Evolutionary conservation across 2,797 vertebrate genomes (phyloP), one percentile per base, ranked within the genome.

Genomic region (Emys orbicularis): DNA sequence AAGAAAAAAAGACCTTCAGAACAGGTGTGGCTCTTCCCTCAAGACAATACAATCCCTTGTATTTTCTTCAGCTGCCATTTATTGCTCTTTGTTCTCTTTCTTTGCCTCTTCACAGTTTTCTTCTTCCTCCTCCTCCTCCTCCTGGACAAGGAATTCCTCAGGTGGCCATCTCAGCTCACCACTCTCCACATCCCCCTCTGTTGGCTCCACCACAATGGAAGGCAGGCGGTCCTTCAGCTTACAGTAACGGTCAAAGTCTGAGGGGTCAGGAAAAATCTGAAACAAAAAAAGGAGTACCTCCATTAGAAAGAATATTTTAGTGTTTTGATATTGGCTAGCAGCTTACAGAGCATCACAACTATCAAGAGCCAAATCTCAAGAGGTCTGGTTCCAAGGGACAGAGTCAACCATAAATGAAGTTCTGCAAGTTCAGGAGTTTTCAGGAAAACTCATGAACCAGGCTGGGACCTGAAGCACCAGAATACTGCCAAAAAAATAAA

Each of bases 101-200:
- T 96, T 97, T 92, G 96, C 96, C 0, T 97, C 96, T 83, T 97
- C 98, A 6, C 98, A 98, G 92, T 98, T 97, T 49, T 98, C 97
- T 12, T 99, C 98, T 7, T 99, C 98, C 4, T 98, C 98, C 86
- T 98, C 99, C 8, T 98, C 98, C 13, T 98, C 98, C 91, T 98
- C 98, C 84, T 99, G 99, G 96, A 99, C 99, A 1, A 99, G 97
- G 96, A 99, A 99, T 96, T 99, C 99, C 87, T 99, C 99, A 0
- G 99, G 99, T 0, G 99, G 99, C 99, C 99, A 99, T 97, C 99
- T 99, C 81, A 99, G 99, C 98, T 99, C 99, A 3, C 99, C 99
- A 0, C 99, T 99, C 97, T 99, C 99, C 72, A 99, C 99, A 3
- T 99, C 99, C 0, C 99, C 99, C 90, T 99, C 99, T 0, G 99